Evolutionary conservation across 2,797 vertebrate species (phyloP).

Genomic region (Manis crassicaudata): DNA sequence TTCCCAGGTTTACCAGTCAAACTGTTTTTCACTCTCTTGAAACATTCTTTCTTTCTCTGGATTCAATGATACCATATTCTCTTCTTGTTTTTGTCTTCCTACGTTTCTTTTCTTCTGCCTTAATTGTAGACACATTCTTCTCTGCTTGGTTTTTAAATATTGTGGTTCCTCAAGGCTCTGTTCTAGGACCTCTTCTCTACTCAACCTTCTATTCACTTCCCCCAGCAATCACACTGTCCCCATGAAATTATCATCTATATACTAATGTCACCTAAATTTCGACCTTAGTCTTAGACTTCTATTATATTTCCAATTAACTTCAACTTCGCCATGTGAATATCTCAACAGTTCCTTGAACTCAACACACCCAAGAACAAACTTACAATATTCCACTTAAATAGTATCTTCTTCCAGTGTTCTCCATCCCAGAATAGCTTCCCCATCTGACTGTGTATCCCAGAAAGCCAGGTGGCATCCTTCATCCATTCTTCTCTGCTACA

Average conservation of each 20-base stretch:
- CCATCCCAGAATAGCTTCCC: not conserved
- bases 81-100: not conserved
- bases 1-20: not conserved
- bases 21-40: not conserved
- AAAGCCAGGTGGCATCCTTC: not conserved
- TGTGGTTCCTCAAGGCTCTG: not conserved
- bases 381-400: not conserved
- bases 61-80: not conserved
- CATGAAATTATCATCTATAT: not conserved
- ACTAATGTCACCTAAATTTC: not conserved
- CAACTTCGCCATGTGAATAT: not conserved
- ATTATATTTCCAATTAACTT: not conserved
- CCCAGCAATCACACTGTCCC: not conserved
- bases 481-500: not conserved
- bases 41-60: not conserved
- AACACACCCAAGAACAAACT: not conserved
- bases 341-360: not conserved
- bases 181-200: not conserved
- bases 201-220: not conserved
- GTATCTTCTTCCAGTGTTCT: not conserved
- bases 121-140: not conserved
- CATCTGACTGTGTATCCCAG: not conserved
- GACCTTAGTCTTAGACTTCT: not conserved
- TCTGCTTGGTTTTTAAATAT: not conserved
- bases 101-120: not conserved